Base-by-base conservation (phyloP, 2,888 invertebrate genomes). In the Lasiommata megera region DNA sequence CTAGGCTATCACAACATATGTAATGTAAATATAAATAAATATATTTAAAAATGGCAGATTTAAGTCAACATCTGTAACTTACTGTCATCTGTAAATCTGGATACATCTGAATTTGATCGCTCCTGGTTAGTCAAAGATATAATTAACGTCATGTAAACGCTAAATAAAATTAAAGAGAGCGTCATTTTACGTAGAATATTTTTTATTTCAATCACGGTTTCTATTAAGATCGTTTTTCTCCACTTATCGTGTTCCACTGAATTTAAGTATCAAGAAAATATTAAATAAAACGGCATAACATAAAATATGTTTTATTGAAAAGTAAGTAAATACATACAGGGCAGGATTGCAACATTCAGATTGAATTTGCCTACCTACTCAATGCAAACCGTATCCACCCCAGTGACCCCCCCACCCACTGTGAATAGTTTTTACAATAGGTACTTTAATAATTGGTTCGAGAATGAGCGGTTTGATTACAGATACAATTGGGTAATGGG, bases 401-500 rank as follows among this genome's bases (percentile, higher is more conserved):
- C 16, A 46, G 14, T 17, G 23, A 23, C 23, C 23, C 23, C 11
- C 34, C 34, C 34, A 34, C 11, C 11, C 9, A 34, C 11, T 34
- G 34, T 34, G 34, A 6, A 58, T 23, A 11, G 62, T 23, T 16
- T 65, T 63, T n/a, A 68, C 63, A 12, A 70, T 52, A 3, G 73
- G 56, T 29, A 38, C 18, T 18, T 52, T 59, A 37, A 66, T 48
- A 1, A 68, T 54, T 0, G 65, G 64, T 37, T 58, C 47, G 18
- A 63, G 43, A 16, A 65, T 47, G 7, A 52, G 41, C n/a, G 60
- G 52, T 29, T 63, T 61, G 28, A 73, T 55, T 7, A 77, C 56
- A 3, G 75, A 67, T 11, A 74, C 67, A 18, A 77, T 74, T 7
- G 75, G 67, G 12, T 72, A 67, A 17, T 63, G 70, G 36, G 80